Percentiles rank a stretch among this genome's conserved stretches.
Conservation (phyloP, 2,113 vertebrate species). For the Rostratula benghalensis region DNA sequence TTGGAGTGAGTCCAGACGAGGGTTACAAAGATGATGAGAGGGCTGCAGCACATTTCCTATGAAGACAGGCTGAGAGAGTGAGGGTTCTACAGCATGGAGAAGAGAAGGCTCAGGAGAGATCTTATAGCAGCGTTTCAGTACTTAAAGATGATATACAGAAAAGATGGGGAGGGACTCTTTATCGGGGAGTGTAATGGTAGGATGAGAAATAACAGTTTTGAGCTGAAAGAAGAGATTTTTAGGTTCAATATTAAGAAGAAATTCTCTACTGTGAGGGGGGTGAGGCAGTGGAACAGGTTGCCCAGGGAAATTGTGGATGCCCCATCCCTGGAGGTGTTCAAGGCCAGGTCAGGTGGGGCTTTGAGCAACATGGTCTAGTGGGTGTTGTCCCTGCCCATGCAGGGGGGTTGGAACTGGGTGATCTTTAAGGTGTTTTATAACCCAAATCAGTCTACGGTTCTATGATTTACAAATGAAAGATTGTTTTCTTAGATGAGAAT, state of each 20-base stretch:
- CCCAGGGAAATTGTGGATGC: neutral
- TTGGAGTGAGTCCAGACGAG: neutral
- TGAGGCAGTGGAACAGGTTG: neutral
- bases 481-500: neutral
- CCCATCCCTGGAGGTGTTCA: neutral
- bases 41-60: neutral
- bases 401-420: neutral
- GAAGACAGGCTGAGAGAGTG: neutral
- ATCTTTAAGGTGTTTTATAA: neutral
- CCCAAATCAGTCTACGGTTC: neutral
- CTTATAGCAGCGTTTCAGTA: neutral
- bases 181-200: neutral
- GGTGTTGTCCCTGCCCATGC: neutral
- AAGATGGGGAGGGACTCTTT: neutral
- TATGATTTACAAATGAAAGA: neutral
- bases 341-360: neutral
- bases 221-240: neutral
- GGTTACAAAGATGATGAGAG: neutral
- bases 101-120: neutral
- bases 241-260: neutral
- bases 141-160: neutral
- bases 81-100: neutral
- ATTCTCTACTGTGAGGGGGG: neutral
- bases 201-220: neutral
- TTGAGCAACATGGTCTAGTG: neutral